phyloP scores from a whole-genome alignment of 2,113 vertebrate species.

The Eptesicus fuscus region DNA sequence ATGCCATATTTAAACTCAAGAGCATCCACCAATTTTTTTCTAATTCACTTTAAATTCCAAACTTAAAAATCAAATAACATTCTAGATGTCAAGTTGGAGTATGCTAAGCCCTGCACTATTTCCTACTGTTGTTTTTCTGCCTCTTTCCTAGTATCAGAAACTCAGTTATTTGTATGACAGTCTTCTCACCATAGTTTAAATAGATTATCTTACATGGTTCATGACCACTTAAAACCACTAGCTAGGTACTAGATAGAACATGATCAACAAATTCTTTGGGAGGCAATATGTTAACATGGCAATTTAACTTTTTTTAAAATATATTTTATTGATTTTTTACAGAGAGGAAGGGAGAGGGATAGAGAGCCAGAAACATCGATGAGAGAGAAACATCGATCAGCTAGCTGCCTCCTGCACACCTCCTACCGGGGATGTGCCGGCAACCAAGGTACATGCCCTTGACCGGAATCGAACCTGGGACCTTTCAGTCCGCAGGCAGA shows the following conservation, averaged over 20 bases:
- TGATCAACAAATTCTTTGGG: background rate
- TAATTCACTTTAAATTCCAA: slow-evolving; percentile 35
- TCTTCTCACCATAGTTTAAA: background rate
- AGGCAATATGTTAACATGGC: background rate
- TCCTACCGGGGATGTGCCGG: too few species aligned
- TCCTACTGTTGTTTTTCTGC: background rate
- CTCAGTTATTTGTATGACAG: background rate
- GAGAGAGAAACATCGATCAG: too few species aligned
- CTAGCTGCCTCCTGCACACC: too few species aligned
- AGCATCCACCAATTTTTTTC: background rate
- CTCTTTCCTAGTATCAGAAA: background rate
- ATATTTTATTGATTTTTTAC: too few species aligned
- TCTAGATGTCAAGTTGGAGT: background rate
- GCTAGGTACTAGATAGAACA: background rate
- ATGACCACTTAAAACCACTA: background rate
- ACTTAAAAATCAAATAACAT: background rate
- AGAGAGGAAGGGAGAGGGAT: too few species aligned
- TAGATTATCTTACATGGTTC: background rate
- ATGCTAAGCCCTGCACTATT: background rate
- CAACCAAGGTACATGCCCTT: too few species aligned
- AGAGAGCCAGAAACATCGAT: too few species aligned
- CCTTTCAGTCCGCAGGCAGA: too few species aligned
- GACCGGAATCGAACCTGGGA: too few species aligned
- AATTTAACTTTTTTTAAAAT: background rate
- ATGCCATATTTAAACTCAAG: background rate